Base-by-base conservation (phyloP, 2,113 vertebrate species). In the Eleginops maclovinus region DNA sequence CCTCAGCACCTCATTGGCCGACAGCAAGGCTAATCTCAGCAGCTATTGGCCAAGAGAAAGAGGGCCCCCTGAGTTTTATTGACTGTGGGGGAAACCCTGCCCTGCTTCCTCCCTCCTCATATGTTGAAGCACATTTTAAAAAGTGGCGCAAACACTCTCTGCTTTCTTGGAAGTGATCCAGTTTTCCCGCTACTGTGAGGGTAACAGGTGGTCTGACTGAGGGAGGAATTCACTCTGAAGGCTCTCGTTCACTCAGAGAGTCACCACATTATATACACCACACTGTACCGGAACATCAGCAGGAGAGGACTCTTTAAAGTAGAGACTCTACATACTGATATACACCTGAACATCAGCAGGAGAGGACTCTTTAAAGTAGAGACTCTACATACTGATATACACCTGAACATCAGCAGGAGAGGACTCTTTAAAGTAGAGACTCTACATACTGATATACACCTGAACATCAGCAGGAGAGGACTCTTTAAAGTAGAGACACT, bases 151-250 rank as follows among this genome's bases (percentile, higher is more conserved):
- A 75, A 86, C 69, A 40, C 21, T 59, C 16, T 5, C 46, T 24
- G 65, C 80, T 63, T 66, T 88, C 78, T 58, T 80, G 75, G 81
- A 88, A 84, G 43, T 50, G 69, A 14, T 75, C 9, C 10, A 15
- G 67, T 77, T 24, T 71, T 76, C 31, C 49, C 36, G 56, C 9
- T 64, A 55, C 28, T 31, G 28, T 28, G 0, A 15, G 56, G 62
- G 47, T 63, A 72, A 61, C 79, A 86, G 86, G 61, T 81, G 81
- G 81, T 65, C 64, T 3, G 21, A 47, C 55, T n/a, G 78, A 40
- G 53, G 43, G 72, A 14, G 22, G 31, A 2, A 31, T 28, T 28
- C 22, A 1, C 14, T 43, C 31, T 12, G 36, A 69, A 31, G 31
- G 36, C 31, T 79, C 67, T 13, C 41, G 3, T 14, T 36, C 31